Evolutionary conservation across 2,888 invertebrate species (phyloP), one percentile per base, ranked within the genome.

Genomic region (Lasioglossum zephyrum): DNA sequence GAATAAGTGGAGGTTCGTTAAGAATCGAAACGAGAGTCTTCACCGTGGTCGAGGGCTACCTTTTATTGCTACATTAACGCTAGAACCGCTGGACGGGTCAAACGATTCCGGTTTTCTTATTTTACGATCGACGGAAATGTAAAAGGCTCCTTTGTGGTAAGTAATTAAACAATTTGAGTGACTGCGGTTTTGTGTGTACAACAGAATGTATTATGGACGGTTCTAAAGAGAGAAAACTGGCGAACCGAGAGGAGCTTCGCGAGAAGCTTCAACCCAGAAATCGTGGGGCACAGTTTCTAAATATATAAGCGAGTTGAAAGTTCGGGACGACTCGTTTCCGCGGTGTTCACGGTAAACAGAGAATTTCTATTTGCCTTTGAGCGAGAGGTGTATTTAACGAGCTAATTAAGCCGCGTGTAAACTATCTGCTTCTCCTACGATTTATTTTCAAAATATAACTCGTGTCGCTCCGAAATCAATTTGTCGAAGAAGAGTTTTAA

Each of bases 291-390:
- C 16, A 39, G 36, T 47, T 41, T 66, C 36, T 77, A 73, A 66
- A 77, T 82, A 73, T 76, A 63, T 76, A 72, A 63, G 60, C 39
- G 39, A 18, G 84, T 57, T 39, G 77, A 81, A 72, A 76, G 70
- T 85, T 86, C 47, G 26, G 9, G 39, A 26, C 72, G 77, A 69
- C 81, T 75, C 81, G 39, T 75, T 75, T 75, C 47, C 57, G 36
- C 36, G 39, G 22, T 18, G n/a, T 73, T 70, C 49, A 39, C 41
- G 36, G 77, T 53, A 76, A 86, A 86, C 31, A 79, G 82, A 79
- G 39, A 72, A 77, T 79, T 85, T 81, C 86, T 85, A 75, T 74
- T 79, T 69, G 41, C 39, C 22, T 16, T 16, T 22, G 66, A 36
- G 53, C 69, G 36, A 18, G 26, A 63, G 31, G 63, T 63, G 31